Percentiles rank a stretch among this genome's conserved stretches.
Conservation (phyloP, 2,888 invertebrate species). For the Andrena trimmerana region DNA sequence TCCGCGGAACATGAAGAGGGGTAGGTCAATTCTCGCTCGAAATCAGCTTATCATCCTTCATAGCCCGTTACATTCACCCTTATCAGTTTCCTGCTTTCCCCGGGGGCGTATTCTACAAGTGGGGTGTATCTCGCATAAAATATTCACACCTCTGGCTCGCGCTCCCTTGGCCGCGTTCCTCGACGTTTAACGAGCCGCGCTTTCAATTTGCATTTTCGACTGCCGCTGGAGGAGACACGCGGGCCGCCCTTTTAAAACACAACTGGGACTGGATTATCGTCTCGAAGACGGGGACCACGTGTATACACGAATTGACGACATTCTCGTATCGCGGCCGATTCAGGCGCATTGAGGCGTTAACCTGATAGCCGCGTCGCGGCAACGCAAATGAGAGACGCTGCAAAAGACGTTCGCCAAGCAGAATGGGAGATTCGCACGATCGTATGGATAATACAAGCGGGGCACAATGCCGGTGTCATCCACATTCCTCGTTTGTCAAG, state of each 20-base stretch:
- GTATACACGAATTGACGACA: conserved; percentile 17
- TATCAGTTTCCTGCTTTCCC: conserved; percentile 18
- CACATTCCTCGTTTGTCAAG: conserved; percentile 75
- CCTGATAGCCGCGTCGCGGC: conserved; percentile 64
- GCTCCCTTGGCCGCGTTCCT: background rate
- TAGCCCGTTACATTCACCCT: conserved; percentile 38
- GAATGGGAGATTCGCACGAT: conserved; percentile 68
- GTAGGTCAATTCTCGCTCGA: background rate
- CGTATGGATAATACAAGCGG: conserved; percentile 66
- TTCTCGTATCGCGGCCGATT: conserved; percentile 36
- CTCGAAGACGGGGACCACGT: conserved; percentile 22
- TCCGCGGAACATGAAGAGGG: background rate
- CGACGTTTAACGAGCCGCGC: background rate
- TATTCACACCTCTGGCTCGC: conserved; percentile 27
- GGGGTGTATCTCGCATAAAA: conserved; percentile 20
- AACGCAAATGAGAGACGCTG: conserved; percentile 67
- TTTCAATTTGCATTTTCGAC: conserved; percentile 36
- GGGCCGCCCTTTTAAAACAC: conserved; percentile 14
- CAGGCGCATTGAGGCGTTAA: conserved; percentile 62
- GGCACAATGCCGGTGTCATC: conserved; percentile 69
- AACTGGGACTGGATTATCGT: conserved; percentile 29
- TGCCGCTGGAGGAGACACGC: conserved; percentile 7
- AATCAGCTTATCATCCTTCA: conserved; percentile 40
- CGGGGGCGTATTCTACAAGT: conserved; percentile 5
- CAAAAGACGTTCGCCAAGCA: conserved; percentile 60